Conservation (phyloP, 1,140 invertebrate species). For the Monochamus saltuarius region DNA sequence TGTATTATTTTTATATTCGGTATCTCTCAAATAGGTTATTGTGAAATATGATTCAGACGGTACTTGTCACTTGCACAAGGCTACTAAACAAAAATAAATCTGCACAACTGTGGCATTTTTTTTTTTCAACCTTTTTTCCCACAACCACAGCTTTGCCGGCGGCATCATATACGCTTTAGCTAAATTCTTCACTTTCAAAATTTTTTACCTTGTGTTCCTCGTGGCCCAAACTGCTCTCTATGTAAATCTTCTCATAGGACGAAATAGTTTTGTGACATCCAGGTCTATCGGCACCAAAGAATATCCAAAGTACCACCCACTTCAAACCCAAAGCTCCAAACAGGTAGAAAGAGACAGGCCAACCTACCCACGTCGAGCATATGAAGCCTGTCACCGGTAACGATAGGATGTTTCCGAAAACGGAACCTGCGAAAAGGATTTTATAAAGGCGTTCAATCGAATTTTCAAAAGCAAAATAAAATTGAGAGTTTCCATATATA, state of each 20-base stretch:
- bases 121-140: background rate
- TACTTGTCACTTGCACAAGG: no score
- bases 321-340: conserved; percentile 54
- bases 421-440: conserved; percentile 54
- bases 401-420: conserved; percentile 72
- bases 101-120: no score
- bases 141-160: conserved; percentile 48
- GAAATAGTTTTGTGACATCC: conserved; percentile 59
- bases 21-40: background rate
- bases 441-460: conserved; percentile 2
- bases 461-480: conserved; percentile 37
- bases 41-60: background rate
- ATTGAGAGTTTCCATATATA: conserved; percentile 2
- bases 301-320: conserved; percentile 64
- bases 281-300: conserved; percentile 68
- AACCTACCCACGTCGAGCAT: conserved; percentile 64
- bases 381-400: conserved; percentile 69
- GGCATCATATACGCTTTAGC: conserved; percentile 36
- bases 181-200: background rate
- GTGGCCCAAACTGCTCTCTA: conserved; percentile 58
- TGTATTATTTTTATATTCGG: background rate
- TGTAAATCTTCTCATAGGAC: conserved; percentile 62
- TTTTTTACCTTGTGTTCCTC: conserved; percentile 26
- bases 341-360: conserved; percentile 80
- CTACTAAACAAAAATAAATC: no score